Evolutionary conservation across 1,140 invertebrate genomes (phyloP), one percentile per base, ranked within the genome.

Genomic region (Drosophila miranda): DNA sequence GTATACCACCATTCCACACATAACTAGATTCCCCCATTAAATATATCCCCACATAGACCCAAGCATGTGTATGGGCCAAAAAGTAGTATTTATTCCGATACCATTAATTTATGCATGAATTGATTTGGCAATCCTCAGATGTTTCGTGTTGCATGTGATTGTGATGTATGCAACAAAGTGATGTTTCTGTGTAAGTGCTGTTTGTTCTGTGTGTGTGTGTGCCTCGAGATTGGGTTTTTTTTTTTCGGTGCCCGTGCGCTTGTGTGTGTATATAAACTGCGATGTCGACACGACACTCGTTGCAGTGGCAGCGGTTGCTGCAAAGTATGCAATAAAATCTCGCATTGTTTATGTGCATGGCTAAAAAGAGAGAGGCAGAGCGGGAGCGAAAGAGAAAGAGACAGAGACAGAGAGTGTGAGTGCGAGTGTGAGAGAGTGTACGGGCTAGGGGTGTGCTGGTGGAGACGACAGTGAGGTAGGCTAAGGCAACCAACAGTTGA

Each of bases 301-400:
- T 84, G 81, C 77, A 76, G 76, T 60, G 57, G 52, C 43, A 59
- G 41, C 59, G 49, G 52, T 21, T 71, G 74, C 81, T 81, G 81
- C 77, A 84, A 84, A 84, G 81, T 84, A 88, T 87, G 82, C 82
- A 88, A 86, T 86, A 88, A 86, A 86, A 81, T 86, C 64, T 87
- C 66, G 78, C 82, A 83, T 88, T 86, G 83, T 87, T 86, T 86
- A 87, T 86, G 83, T 82, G 83, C 82, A 86, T 41, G 52, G 14
- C 4, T 19, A 45, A 41, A 52, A 54, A 54, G 41, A 30, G 41
- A 23, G 56, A 49, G 42, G 7, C 23, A 42, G n/a, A 13, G 16
- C 16, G 41, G 28, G 9, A 34, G 8, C 16, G 23, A 11, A 6
- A 28, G 46, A 21, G 38, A 21, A 19, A 19, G 19, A 42, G 23